phyloP scores from a whole-genome alignment of 1,140 invertebrate species.

The Trichonephila inaurata region DNA sequence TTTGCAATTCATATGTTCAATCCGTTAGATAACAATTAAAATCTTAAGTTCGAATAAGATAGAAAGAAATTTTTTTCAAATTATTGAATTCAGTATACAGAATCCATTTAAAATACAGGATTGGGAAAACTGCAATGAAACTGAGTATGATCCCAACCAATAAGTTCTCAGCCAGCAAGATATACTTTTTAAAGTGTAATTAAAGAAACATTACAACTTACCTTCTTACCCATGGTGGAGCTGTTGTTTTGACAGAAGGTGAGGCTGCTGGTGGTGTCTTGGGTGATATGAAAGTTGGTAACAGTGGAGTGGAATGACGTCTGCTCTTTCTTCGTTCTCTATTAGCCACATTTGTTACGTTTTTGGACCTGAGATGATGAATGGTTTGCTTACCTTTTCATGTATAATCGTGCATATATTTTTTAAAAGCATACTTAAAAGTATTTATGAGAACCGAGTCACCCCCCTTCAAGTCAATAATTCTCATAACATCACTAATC shows the following conservation, averaged over 20 bases:
- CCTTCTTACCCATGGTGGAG: constrained; percentile 65
- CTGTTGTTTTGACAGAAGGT: constrained; percentile 35
- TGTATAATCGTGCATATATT: background rate
- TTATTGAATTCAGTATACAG: too few relatives aligned
- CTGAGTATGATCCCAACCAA: too few relatives aligned
- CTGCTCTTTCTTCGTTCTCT: constrained; percentile 74
- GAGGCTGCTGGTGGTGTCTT: constrained; percentile 18
- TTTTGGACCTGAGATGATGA: constrained; percentile 28
- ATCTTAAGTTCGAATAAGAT: too few relatives aligned
- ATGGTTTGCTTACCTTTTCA: background rate
- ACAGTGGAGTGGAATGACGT: constrained; percentile 74
- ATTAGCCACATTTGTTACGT: background rate
- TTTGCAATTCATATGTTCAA: too few relatives aligned
- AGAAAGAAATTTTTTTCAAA: too few relatives aligned
- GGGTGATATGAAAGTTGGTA: constrained; percentile 7
- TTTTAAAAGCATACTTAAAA: background rate
- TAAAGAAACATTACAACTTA: background rate
- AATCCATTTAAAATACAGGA: too few relatives aligned
- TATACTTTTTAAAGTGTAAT: too few relatives aligned
- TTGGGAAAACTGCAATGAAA: too few relatives aligned
- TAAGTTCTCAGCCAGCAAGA: too few relatives aligned
- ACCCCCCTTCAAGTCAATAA: too few relatives aligned
- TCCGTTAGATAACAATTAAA: too few relatives aligned
- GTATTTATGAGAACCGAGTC: background rate
- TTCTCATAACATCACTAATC: too few relatives aligned